Conservation (phyloP, 2,113 vertebrate species). For the Willisornis vidua region DNA sequence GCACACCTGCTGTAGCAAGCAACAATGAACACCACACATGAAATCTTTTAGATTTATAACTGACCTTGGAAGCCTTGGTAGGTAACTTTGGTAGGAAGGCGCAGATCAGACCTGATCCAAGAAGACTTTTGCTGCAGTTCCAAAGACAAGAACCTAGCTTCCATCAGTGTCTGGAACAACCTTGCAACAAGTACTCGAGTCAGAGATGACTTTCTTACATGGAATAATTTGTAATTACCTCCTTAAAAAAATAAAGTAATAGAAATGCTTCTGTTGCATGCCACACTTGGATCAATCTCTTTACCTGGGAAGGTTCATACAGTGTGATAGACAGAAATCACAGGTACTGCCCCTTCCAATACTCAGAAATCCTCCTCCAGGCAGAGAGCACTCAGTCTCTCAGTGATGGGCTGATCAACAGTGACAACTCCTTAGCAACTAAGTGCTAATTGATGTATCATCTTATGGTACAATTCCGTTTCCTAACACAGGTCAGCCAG, state of each 20-base stretch:
- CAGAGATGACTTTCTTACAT: background rate
- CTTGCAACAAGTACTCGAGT: background rate
- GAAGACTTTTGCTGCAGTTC: background rate
- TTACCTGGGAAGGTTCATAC: background rate
- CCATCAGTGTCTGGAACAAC: background rate
- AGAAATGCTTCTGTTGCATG: background rate
- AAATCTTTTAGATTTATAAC: background rate
- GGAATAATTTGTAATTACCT: background rate
- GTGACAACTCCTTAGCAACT: background rate
- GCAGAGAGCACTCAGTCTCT: background rate
- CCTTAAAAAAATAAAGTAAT: background rate
- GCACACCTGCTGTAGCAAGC: background rate
- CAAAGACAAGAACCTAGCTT: background rate
- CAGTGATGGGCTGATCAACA: background rate
- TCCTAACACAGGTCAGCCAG: background rate
- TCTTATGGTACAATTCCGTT: background rate
- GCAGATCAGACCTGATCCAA: background rate
- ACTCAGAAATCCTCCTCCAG: background rate
- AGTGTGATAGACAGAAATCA: rapidly evolving
- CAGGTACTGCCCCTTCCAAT: background rate
- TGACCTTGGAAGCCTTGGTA: background rate
- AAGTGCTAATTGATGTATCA: background rate
- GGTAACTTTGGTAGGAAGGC: background rate
- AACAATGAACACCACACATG: rapidly evolving
- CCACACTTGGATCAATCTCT: background rate